Conservation (phyloP, 2,797 vertebrate genomes). For the Gephyroberyx darwinii region DNA sequence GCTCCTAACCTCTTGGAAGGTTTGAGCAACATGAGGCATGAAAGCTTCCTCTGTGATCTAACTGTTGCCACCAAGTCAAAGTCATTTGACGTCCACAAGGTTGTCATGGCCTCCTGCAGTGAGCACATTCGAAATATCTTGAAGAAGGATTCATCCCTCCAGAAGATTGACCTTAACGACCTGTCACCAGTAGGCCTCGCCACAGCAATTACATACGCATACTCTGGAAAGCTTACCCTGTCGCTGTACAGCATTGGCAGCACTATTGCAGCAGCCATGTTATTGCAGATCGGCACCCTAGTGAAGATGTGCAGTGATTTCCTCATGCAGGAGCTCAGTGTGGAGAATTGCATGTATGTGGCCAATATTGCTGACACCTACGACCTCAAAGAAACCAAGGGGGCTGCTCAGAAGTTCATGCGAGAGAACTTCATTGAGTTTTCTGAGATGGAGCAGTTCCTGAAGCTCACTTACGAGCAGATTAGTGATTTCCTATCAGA, state of each 20-base stretch:
- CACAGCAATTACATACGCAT: conserved; percentile 95
- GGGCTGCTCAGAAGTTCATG: conserved; percentile 94
- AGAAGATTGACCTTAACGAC: conserved; percentile 94
- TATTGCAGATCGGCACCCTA: conserved; percentile 92
- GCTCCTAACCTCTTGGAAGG: conserved; percentile 95
- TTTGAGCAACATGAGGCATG: conserved; percentile 93
- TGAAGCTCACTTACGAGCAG: conserved; percentile 98
- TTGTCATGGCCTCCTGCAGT: conserved; percentile 97
- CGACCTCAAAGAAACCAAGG: conserved; percentile 90
- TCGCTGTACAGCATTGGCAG: conserved; percentile 97
- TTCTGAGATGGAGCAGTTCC: conserved; percentile 97
- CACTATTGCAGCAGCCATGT: conserved; percentile 93
- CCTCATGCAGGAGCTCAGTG: conserved; percentile 93
- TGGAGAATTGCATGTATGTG: conserved; percentile 98
- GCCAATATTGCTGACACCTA: conserved; percentile 97
- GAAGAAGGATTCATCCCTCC: conserved; percentile 90
- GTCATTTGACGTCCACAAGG: conserved; percentile 95
- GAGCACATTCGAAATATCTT: conserved; percentile 93
- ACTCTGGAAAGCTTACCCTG: conserved; percentile 95
- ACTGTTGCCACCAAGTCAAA: conserved; percentile 95
- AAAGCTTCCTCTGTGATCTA: conserved; percentile 96
- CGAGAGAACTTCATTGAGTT: conserved; percentile 98
- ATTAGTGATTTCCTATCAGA: conserved; percentile 97
- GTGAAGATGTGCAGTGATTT: conserved; percentile 99
- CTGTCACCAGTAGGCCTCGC: conserved; percentile 92